Conservation (phyloP, 37 sponge, comb jelly and placozoan species). For the Crambe crambe region DNA sequence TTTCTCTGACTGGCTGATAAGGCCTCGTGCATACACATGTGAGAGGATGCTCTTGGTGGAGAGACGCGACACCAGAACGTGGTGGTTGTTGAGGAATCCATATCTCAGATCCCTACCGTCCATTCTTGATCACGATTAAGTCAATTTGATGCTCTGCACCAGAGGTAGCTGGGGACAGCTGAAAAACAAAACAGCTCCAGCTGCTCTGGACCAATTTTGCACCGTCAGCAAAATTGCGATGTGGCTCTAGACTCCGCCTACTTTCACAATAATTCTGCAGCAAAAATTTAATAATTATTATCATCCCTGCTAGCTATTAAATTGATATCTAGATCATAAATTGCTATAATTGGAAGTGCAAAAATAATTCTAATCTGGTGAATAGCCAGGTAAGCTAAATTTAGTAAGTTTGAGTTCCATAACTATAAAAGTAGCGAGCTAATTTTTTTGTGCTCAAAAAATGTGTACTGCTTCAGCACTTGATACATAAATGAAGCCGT, state of each 20-base stretch:
- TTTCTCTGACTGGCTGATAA: conserved; percentile 27
- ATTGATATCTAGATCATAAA: neutral
- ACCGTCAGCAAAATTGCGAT: no score
- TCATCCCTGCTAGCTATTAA: neutral
- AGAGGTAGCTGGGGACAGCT: neutral
- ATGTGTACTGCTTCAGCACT: conserved; percentile 46
- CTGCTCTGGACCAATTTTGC: no score
- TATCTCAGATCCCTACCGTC: neutral
- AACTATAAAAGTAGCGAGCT: neutral
- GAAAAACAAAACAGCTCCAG: no score
- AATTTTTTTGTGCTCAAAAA: conserved; percentile 20
- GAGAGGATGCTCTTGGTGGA: conserved; percentile 10
- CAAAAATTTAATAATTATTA: no score
- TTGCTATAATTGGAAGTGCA: no score
- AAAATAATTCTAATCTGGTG: no score
- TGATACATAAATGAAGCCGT: conserved; percentile 59
- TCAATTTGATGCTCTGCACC: no score
- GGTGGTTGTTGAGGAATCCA: conserved; percentile 52
- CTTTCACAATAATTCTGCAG: no score
- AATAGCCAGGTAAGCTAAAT: no score
- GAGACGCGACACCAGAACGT: conserved; percentile 7
- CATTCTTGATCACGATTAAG: conserved; percentile 11
- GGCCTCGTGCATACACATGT: neutral
- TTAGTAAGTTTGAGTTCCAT: neutral
- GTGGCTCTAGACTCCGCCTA: no score